Conservation (phyloP, 2,888 invertebrate genomes). For the Nephrotoma flavescens region DNA sequence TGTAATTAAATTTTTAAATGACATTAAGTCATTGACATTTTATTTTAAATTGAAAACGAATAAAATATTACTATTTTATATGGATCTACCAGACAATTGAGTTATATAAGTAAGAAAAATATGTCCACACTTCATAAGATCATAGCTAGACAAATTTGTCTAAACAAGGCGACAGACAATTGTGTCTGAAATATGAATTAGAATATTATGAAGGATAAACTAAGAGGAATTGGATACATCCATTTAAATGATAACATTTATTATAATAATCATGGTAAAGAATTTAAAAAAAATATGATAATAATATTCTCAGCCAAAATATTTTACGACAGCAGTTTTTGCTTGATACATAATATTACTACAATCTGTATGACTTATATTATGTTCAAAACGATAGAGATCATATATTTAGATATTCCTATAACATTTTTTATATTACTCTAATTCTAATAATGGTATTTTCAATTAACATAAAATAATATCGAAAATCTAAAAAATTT, state of each 20-base stretch:
- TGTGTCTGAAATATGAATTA: background rate
- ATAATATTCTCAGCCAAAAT: background rate
- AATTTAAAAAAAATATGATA: background rate
- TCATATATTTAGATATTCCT: background rate
- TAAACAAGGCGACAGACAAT: background rate
- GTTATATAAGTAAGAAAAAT: background rate
- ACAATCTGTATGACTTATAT: background rate
- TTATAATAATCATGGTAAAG: background rate
- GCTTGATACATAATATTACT: background rate
- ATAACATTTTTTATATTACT: background rate
- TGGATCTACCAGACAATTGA: background rate
- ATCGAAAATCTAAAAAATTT: background rate
- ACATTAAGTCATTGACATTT: background rate
- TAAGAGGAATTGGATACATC: background rate
- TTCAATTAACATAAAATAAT: background rate
- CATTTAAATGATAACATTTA: background rate
- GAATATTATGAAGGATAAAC: background rate
- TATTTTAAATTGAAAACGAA: background rate
- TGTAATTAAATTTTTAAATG: background rate
- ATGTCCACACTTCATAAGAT: background rate
- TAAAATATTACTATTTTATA: background rate
- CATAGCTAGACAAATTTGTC: background rate
- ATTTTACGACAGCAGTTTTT: background rate
- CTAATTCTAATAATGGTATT: background rate
- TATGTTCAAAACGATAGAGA: background rate